Evolutionary conservation across 2,888 invertebrate genomes (phyloP), one percentile per base, ranked within the genome.

Genomic region (Thalpophila matura): DNA sequence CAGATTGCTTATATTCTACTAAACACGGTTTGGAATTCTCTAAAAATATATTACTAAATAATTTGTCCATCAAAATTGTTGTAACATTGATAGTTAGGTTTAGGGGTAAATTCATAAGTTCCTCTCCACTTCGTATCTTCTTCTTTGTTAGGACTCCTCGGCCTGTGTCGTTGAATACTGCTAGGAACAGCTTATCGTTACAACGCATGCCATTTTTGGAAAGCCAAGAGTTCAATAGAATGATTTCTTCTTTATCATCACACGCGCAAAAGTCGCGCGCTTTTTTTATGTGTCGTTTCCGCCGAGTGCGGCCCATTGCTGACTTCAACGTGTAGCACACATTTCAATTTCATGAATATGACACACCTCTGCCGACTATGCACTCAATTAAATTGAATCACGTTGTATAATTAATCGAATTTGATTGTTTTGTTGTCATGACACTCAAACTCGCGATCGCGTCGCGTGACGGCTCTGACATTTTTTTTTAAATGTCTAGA

Each of bases 71-170:
- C 87, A 96, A 95, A 83, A 92, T 84, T 27, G 96, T 96, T 47
- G 93, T 94, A 22, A 96, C 92, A 70, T 95, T 96, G 46, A 97
- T 95, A 50, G 97, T 95, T 61, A 96, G 86, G 76, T 95, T 90
- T 24, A 96, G 84, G 2, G 97, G 97, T 59, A 97, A 83, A 74
- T 94, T 95, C 61, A 97, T 95, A 10, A 97, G 87, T 72, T 95
- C 92, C 78, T 97, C 96, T 49, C 96, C 96, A 22, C 93, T 81
- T 7, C 82, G 77, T 31, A 97, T 93, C 38, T 87, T 89, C 74
- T 89, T 93, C 79, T 95, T 96, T 0, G 97, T 96, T 80, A 96
- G 95, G 22, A 98, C 92, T 20, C 98, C 98, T 57, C 98, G 95
- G 7, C 98, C 98, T 4, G 97, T 98, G 9, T 91, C 84, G 24